These are phyloP conservation scores for Danio kyathit DNA, from an alignment of 2,797 vertebrate species.

Conservation along the genomic window DNA sequence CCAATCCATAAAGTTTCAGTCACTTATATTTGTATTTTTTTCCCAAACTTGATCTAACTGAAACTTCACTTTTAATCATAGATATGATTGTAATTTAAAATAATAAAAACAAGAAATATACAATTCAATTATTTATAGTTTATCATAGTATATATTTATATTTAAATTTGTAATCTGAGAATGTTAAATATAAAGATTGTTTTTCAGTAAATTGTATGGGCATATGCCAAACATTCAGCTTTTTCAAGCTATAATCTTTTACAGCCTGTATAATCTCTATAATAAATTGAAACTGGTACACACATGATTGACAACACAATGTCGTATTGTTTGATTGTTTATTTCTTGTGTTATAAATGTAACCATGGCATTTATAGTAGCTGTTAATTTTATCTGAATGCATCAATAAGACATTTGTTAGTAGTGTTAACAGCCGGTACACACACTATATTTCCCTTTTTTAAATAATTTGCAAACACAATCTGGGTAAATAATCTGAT, in stretches of 20 bases:
- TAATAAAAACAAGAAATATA: neutral
- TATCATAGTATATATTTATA: too few species aligned
- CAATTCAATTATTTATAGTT: too few species aligned
- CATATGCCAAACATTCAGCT: neutral
- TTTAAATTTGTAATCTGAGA: neutral
- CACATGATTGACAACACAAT: neutral
- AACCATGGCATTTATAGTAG: neutral
- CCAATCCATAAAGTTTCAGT: constrained; percentile 60
- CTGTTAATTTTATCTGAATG: neutral
- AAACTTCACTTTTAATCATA: neutral
- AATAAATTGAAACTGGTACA: neutral
- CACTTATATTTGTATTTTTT: constrained; percentile 58
- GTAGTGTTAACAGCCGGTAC: neutral
- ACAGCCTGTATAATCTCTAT: neutral
- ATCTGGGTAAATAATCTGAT: neutral
- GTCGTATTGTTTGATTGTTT: neutral
- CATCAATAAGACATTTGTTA: constrained; percentile 2
- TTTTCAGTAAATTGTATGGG: neutral
- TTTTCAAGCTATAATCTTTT: neutral
- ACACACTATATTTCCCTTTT: neutral
- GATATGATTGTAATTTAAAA: too few species aligned
- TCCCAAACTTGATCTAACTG: constrained; percentile 11
- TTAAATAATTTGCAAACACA: neutral
- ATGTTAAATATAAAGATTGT: neutral
- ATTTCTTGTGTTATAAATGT: constrained; percentile 1